Percentiles rank a stretch among this genome's conserved stretches.
phyloP scores from a whole-genome alignment of 2,888 invertebrate species.

The Mechanitis messenoides region DNA sequence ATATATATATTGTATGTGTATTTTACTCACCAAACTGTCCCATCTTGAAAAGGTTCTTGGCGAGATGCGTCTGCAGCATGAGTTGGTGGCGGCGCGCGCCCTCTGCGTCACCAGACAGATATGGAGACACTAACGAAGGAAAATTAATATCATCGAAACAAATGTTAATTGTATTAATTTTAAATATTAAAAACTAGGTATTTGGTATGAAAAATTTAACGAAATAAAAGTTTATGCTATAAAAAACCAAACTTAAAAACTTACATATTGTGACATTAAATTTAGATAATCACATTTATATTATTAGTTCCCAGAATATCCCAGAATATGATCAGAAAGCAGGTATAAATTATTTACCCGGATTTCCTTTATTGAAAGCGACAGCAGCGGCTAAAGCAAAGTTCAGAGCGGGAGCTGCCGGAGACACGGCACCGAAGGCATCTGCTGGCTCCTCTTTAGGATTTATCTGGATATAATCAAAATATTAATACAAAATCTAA shows the following conservation, averaged over 20 bases:
- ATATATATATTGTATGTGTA: neutral
- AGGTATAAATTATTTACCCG: slow-evolving; percentile 41
- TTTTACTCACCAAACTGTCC: slow-evolving; percentile 58
- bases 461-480: slow-evolving; percentile 38
- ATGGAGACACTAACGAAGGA: slow-evolving; percentile 48
- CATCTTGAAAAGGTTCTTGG: slow-evolving; percentile 72
- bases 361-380: slow-evolving; percentile 64
- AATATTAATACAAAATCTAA: neutral
- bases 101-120: slow-evolving; percentile 55
- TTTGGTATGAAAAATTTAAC: too few species aligned
- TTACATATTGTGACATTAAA: too few species aligned
- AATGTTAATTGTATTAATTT: too few species aligned
- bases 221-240: too few species aligned
- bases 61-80: slow-evolving; percentile 67
- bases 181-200: too few species aligned
- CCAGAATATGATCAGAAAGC: neutral
- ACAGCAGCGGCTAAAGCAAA: slow-evolving; percentile 69
- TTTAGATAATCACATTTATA: too few species aligned
- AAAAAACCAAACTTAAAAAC: too few species aligned
- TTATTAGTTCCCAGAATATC: neutral
- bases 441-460: slow-evolving; percentile 67
- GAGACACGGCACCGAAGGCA: slow-evolving; percentile 57
- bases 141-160: too few species aligned
- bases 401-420: slow-evolving; percentile 63
- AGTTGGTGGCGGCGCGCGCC: slow-evolving; percentile 67